Base-by-base conservation (phyloP, 2,888 invertebrate species). In the Pogonocherus hispidulus region DNA sequence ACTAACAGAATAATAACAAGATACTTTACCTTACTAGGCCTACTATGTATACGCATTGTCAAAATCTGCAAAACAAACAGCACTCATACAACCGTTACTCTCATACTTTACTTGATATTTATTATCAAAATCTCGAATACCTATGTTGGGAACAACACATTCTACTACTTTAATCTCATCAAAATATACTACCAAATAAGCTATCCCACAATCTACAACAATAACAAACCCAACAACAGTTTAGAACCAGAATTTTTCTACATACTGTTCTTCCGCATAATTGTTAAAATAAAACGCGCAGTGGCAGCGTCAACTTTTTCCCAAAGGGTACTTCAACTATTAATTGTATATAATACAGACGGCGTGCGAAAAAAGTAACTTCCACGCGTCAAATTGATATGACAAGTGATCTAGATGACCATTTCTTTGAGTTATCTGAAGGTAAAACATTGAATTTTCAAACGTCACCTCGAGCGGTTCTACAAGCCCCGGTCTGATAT, bases 401-500 rank as follows among this genome's bases (percentile, higher is more conserved):
- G 27, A 27, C 3, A 27, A 27, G 8, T 5, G 8, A 27, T 27
- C 8, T n/a, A n/a, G n/a, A n/a, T n/a, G n/a, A n/a, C n/a, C n/a
- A n/a, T n/a, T n/a, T n/a, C n/a, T n/a, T n/a, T 52, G 6, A 52
- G 4, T 27, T 27, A 16, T 52, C 23, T 9, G 22, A 16, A 4
- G 52, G 20, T 32, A 52, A 14, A 18, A 32, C 9, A 52, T 41
- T 18, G 54, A 27, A 54, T 56, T 56, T n/a, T 56, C 18, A 20
- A 47, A 20, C 49, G 35, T 49, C 44, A 20, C 44, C 46, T 14
- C 20, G 49, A 23, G 49, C 49, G n/a, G 49, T 22, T 37, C 51
- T 14, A 18, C 37, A n/a, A 57, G 51, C 51, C 59, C 52, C 27
- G 59, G 44, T 66, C 52, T 27, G 35, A 20, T 66, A 19, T 66